phyloP scores from a whole-genome alignment of 2,888 invertebrate species.

The Smittia aterrima region DNA sequence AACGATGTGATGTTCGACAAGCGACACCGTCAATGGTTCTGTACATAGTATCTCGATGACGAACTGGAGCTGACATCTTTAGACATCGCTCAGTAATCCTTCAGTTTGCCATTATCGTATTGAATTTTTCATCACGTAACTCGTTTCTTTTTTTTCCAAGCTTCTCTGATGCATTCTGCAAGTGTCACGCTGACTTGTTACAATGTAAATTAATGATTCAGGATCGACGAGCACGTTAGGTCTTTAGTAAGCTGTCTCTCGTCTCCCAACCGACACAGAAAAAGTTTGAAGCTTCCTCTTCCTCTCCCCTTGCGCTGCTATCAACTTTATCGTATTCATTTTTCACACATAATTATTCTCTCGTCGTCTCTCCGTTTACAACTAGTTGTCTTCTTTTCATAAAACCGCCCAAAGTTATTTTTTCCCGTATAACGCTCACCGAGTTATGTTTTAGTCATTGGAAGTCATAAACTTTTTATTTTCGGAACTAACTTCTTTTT shows the following conservation, averaged over 20 bases:
- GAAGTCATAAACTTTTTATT: constrained; percentile 16
- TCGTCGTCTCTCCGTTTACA: constrained; percentile 13
- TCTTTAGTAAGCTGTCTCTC: constrained; percentile 17
- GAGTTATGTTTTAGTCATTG: neutral
- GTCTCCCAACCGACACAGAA: neutral
- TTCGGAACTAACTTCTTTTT: constrained; percentile 31
- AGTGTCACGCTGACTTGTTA: constrained; percentile 8
- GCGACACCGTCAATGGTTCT: neutral
- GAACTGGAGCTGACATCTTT: neutral
- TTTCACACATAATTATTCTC: constrained; percentile 38
- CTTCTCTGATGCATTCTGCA: constrained; percentile 25
- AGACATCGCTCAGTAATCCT: neutral
- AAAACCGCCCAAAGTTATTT: neutral
- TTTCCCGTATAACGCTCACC: neutral
- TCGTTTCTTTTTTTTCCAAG: neutral
- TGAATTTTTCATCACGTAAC: constrained; percentile 31
- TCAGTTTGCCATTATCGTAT: neutral
- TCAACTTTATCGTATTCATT: constrained; percentile 30
- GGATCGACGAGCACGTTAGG: neutral
- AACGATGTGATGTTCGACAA: neutral
- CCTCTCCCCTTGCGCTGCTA: too few species aligned
- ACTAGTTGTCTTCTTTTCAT: neutral
- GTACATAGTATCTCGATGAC: neutral
- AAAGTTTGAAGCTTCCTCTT: neutral
- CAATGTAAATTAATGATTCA: constrained; percentile 36